phyloP scores from a whole-genome alignment of 2,888 invertebrate species.

The Eucriotettix oculatus region DNA sequence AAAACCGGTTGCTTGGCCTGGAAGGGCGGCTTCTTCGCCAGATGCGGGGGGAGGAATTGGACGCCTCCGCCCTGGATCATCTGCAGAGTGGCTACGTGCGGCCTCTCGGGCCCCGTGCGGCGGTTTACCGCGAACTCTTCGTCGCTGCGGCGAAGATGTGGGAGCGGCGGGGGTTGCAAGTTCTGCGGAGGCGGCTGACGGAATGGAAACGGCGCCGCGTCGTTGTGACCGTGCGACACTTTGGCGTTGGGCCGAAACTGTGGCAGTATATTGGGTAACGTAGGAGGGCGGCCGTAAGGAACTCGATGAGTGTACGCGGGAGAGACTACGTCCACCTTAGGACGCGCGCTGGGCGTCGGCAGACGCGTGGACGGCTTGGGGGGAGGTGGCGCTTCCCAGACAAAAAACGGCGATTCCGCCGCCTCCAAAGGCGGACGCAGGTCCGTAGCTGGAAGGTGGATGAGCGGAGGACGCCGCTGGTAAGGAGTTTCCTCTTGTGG shows the following conservation, averaged over 20 bases:
- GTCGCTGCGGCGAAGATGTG: slow-evolving; percentile 19
- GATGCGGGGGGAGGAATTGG: background rate
- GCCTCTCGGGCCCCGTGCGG: slow-evolving; percentile 7
- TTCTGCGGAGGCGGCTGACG: slow-evolving; percentile 22
- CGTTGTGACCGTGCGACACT: slow-evolving; percentile 28
- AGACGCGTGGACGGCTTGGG: slow-evolving; percentile 3
- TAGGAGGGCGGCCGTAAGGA: slow-evolving; percentile 3
- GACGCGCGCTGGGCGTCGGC: background rate
- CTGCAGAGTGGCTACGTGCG: slow-evolving; percentile 42
- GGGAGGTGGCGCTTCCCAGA: too few relatives aligned
- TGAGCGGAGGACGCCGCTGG: background rate
- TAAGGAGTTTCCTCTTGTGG: background rate
- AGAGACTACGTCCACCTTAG: background rate
- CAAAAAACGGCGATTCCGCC: background rate
- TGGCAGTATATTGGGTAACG: slow-evolving; percentile 49
- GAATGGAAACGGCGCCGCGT: slow-evolving; percentile 5
- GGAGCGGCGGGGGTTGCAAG: slow-evolving; percentile 32
- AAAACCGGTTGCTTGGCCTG: slow-evolving; percentile 24
- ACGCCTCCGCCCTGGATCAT: slow-evolving; percentile 39
- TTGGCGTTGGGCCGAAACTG: slow-evolving; percentile 54
- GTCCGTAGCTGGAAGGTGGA: background rate
- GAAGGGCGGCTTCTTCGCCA: background rate
- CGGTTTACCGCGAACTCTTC: slow-evolving; percentile 17
- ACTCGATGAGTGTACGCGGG: background rate
- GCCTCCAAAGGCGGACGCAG: background rate